Conservation (phyloP, 2,888 invertebrate species). For the Rhamphomyia laevipes region DNA sequence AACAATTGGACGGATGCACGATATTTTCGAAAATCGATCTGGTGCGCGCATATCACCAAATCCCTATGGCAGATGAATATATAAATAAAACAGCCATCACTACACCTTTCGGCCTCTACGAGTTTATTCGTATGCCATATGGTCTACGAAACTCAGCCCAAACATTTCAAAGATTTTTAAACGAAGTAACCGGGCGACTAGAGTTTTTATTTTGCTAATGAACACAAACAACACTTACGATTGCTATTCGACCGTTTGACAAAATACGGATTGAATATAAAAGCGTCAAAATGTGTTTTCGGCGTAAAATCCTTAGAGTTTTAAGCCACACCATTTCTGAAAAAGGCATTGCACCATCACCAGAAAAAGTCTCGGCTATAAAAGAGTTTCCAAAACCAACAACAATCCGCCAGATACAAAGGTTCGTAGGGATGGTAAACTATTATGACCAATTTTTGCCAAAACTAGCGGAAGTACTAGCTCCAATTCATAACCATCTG, state of each 20-base stretch:
- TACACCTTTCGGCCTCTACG: constrained; percentile 26
- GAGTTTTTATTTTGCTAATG: constrained; percentile 16
- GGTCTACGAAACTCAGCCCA: constrained; percentile 25
- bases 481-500: background rate
- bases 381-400: background rate
- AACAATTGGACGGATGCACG: constrained; percentile 9
- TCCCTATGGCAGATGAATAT: background rate
- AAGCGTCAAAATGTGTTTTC: constrained; percentile 8
- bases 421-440: constrained; percentile 11
- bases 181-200: constrained; percentile 12
- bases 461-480: background rate
- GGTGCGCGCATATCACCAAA: constrained; percentile 19
- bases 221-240: constrained; percentile 15
- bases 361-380: constrained; percentile 5
- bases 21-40: constrained; percentile 20
- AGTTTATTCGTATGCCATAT: constrained; percentile 23
- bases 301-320: background rate
- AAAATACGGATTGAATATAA: constrained; percentile 16
- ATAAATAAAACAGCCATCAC: constrained; percentile 14
- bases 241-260: constrained; percentile 13
- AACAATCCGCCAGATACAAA: background rate
- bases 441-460: constrained; percentile 8
- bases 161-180: constrained; percentile 19
- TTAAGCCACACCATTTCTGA: background rate
- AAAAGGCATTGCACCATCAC: constrained; percentile 3